Evolutionary conservation across 2,888 invertebrate genomes (phyloP), one percentile per base, ranked within the genome.

Genomic region (Geophilus truncorum): DNA sequence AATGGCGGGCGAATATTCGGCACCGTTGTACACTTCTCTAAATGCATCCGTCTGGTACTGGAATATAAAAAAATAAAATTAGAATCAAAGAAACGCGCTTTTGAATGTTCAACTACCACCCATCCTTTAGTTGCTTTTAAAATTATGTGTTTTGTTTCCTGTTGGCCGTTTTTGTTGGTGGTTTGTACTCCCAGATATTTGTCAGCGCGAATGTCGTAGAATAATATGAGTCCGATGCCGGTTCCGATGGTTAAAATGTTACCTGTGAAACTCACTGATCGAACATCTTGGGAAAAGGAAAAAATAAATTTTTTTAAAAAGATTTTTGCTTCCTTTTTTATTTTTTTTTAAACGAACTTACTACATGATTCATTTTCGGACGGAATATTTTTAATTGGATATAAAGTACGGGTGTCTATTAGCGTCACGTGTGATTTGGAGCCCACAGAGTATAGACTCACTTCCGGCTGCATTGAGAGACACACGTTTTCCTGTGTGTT

Each of bases 401-500:
- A 95, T 82, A 96, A 89, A 28, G 95, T 95, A 84, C 96, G 90
- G 32, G 95, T 93, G 88, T 98, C 97, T 82, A 97, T 89, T 21
- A 97, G 89, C 77, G 96, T 90, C 0, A 97, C 95, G 87, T 96
- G 95, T 0, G 96, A 96, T 84, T 95, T 93, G 86, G 97, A 97
- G 0, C 97, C 98, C 76, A 97, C 93, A 0, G 96, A 97, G 88
- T 97, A 97, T 70, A 97, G 89, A 10, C 85, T 84, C 25, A 94
- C 94, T 85, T 92, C 92, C 81, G 93, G 93, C 87, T 96, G 93
- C 0, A 92, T 94, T 36, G 96, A 93, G 85, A 97, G 90, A 85
- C 97, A 97, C 40, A 97, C 97, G 86, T 96, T 96, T 87, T 97
- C 97, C 87, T 94, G 93, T 82, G 93, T 93, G 81, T 95, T 94